Percentiles rank a stretch among this genome's conserved stretches.
Evolutionary conservation across 92 coral and sea anemone species (phyloP).

Genomic region (Diadumene lineata): DNA sequence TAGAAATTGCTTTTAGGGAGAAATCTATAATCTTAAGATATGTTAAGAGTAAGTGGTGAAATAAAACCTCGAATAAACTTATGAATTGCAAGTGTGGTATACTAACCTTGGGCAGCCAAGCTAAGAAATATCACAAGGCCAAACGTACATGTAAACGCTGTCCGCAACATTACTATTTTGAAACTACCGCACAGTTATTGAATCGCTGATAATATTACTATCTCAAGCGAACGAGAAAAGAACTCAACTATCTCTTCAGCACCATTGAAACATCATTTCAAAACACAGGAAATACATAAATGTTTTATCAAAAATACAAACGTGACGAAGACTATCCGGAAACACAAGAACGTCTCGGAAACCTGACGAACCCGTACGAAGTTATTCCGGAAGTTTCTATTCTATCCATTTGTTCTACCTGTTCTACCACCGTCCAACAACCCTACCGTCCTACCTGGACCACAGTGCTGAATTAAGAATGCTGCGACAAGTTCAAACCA

Average conservation of each 20-base stretch:
- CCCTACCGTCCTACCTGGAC: no score
- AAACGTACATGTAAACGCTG: neutral
- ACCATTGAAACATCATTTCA: slow-evolving; percentile 9
- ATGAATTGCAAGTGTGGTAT: neutral
- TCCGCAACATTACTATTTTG: neutral
- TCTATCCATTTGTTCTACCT: no score
- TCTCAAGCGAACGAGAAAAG: neutral
- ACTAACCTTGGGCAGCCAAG: neutral
- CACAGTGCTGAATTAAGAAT: no score
- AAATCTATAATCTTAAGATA: no score
- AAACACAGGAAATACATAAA: slow-evolving; percentile 37
- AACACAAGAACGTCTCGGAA: slow-evolving; percentile 14
- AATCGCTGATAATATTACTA: neutral
- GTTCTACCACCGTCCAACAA: no score
- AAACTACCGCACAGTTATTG: neutral
- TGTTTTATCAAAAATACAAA: neutral
- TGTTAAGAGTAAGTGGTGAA: no score
- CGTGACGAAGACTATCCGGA: slow-evolving; percentile 25
- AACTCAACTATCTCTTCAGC: neutral
- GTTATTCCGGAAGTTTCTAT: slow-evolving; percentile 15
- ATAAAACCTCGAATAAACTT: no score
- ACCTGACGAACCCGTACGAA: slow-evolving; percentile 4
- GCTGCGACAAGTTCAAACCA: no score
- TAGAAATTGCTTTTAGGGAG: no score
- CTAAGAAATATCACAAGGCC: neutral